Evolutionary conservation across 2,113 vertebrate species (phyloP).

Genomic region (Aegypius monachus): DNA sequence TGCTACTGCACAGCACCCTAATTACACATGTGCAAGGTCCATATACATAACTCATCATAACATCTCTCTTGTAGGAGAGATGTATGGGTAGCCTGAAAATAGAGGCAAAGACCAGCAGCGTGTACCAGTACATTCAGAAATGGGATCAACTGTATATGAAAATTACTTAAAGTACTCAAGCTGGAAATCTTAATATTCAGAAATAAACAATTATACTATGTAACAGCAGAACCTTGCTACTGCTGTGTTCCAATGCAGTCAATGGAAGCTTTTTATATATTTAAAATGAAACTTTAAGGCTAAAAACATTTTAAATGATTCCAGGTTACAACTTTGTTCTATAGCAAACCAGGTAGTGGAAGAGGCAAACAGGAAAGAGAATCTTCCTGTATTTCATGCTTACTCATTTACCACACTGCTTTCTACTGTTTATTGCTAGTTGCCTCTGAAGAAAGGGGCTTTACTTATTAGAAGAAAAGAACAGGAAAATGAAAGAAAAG

Average conservation of each 20-base stretch:
- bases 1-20: not conserved
- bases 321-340: not conserved
- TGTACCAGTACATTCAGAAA: not conserved
- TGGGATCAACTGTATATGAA: not conserved
- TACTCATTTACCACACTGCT: not conserved
- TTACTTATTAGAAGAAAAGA: not conserved
- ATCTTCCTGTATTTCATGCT: not conserved
- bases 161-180: not conserved
- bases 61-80: not conserved
- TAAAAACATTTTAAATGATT: not conserved
- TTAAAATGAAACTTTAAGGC: not conserved
- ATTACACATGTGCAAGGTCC: not conserved
- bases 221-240: not conserved
- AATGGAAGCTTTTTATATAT: not conserved
- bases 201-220: not conserved
- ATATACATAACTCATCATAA: not conserved
- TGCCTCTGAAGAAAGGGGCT: not conserved
- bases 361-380: not conserved
- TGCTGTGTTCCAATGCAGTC: not conserved
- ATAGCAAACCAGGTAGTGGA: not conserved
- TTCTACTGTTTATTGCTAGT: not conserved
- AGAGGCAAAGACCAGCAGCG: fast-evolving
- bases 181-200: not conserved
- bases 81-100: not conserved
- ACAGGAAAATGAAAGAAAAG: not conserved